Evolutionary conservation across 1,140 invertebrate species (phyloP).

Genomic region (Kradibia gibbosae): DNA sequence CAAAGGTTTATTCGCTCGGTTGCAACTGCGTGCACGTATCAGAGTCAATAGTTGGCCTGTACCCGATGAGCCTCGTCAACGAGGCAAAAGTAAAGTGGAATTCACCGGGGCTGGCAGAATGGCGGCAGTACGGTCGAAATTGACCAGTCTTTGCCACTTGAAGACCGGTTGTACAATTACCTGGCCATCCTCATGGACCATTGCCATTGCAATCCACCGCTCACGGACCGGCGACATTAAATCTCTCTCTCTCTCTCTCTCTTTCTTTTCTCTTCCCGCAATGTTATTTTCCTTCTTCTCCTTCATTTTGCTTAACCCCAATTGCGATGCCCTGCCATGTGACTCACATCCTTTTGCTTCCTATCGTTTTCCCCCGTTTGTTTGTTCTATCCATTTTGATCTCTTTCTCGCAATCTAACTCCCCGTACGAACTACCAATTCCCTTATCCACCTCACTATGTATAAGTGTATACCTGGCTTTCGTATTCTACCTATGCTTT

Average conservation of each 20-base stretch:
- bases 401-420: neutral
- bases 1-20: neutral
- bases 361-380: neutral
- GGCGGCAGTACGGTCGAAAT: constrained; percentile 27
- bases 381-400: neutral
- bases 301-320: constrained; percentile 21
- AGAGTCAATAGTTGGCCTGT: constrained; percentile 12
- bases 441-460: neutral
- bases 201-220: constrained; percentile 28
- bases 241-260: constrained; percentile 30
- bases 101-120: constrained; percentile 13
- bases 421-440: neutral
- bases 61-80: constrained; percentile 11
- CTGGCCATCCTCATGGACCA: constrained; percentile 26
- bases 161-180: constrained; percentile 49
- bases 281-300: constrained; percentile 14
- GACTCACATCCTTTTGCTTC: neutral
- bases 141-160: constrained; percentile 49
- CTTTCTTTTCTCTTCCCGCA: neutral
- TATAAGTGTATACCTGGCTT: neutral
- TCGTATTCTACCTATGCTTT: constrained; percentile 41
- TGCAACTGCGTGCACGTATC: neutral
- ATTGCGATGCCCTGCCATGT: neutral
- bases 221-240: constrained; percentile 38
- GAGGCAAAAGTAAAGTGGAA: constrained; percentile 32